Evolutionary conservation across 2,797 vertebrate species (phyloP), one percentile per base, ranked within the genome.

Genomic region (Orestias chungarensis): DNA sequence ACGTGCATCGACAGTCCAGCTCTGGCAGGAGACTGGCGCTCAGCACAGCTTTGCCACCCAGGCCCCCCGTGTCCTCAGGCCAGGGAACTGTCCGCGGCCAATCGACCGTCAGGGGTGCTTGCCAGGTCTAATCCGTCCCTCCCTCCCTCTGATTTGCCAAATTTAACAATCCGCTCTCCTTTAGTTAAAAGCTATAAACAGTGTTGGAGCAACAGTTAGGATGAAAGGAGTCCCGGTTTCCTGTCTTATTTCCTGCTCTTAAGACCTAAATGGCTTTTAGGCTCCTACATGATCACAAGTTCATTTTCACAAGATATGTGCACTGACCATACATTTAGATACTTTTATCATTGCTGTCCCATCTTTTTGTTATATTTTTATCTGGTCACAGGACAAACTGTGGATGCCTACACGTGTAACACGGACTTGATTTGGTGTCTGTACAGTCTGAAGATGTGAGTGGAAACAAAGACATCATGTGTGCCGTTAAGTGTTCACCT

Each of bases 301-400:
- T n/a, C n/a, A n/a, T n/a, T n/a, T n/a, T n/a, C n/a, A n/a, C n/a
- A n/a, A n/a, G n/a, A n/a, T n/a, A n/a, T 43, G 49, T 84, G 86
- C 90, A 93, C 89, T 92, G 89, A 86, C 88, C 31, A 85, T 78
- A 86, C 88, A 85, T 91, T 85, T 89, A 78, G 74, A 68, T 72
- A 59, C 52, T 84, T 11, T 69, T 82, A 73, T 75, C 27, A 77
- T 74, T 71, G 57, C 76, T 69, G 46, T 68, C 61, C 68, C 38
- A 68, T 79, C 76, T 76, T 52, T 1, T 69, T 65, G 7, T 79
- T 83, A 82, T 75, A 82, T 40, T 31, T 44, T 75, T 72, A 31
- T 50, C 71, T 65, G 55, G 71, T 78, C 72, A 72, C 50, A 27
- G 66, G 25, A 18, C 50, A 47, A 54, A 40, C 23, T 10, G 44